Percentiles rank a stretch among this genome's conserved stretches.
Evolutionary conservation across 2,797 vertebrate genomes (phyloP).

Genomic region (Tokudaia muenninki): DNA sequence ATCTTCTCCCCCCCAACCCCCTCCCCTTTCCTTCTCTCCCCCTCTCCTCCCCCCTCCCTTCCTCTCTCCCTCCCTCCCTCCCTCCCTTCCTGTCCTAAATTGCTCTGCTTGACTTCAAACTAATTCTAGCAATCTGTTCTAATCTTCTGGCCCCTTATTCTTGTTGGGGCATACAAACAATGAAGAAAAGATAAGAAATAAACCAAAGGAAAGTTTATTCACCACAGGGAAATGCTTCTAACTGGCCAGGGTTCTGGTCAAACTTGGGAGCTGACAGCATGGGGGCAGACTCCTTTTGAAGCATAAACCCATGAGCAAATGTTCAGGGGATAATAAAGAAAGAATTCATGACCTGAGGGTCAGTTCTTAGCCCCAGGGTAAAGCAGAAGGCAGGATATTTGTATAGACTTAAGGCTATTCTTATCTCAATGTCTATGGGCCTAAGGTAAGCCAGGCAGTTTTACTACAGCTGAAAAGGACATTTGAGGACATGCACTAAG

Average conservation of each 20-base stretch:
- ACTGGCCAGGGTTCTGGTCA: neutral
- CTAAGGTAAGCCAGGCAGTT: neutral
- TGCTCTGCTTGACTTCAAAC: neutral
- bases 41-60: too few relatives aligned
- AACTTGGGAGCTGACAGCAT: neutral
- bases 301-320: neutral
- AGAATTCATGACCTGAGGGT: neutral
- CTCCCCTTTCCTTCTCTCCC: too few relatives aligned
- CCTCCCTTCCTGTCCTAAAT: neutral
- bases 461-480: neutral
- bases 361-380: neutral
- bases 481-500: neutral
- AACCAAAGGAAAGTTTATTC: too few relatives aligned
- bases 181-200: neutral
- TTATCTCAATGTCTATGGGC: neutral
- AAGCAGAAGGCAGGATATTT: neutral
- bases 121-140: neutral
- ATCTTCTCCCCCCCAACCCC: too few relatives aligned
- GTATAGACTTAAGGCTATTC: neutral
- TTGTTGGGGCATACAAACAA: neutral
- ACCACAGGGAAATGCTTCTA: neutral
- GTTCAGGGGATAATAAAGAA: neutral
- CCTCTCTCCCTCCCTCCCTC: too few relatives aligned
- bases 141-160: neutral
- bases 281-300: neutral